These are phyloP conservation scores for Atherinosoma microstoma DNA, from an alignment of 2,797 vertebrate species.

Conservation along the genomic window DNA sequence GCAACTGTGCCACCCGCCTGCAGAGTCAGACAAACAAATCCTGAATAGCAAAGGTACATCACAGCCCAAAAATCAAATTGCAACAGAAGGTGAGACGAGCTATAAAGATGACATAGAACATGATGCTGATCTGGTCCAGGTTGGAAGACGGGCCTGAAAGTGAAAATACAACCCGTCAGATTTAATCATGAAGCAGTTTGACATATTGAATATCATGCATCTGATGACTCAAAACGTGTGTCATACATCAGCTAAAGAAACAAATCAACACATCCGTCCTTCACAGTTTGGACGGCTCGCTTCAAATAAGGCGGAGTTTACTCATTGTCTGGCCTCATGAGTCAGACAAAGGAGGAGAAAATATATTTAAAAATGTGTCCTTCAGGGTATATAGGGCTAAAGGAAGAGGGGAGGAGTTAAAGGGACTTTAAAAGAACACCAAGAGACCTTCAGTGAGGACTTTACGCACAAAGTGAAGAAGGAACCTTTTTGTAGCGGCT, in stretches of 20 bases:
- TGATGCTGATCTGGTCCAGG: neutral
- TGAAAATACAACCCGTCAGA: conserved; percentile 8
- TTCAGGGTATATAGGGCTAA: conserved; percentile 15
- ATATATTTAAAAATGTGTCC: neutral
- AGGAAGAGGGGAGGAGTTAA: conserved; percentile 49
- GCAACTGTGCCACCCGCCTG: conserved; percentile 1
- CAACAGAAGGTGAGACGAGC: conserved; percentile 26
- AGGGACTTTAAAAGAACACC: conserved; percentile 56
- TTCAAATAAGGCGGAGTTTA: conserved; percentile 23
- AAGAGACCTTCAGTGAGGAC: conserved; percentile 17
- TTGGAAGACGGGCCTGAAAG: conserved; percentile 9
- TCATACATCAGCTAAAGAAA: conserved; percentile 5
- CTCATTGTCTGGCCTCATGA: conserved; percentile 35
- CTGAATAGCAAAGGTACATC: conserved; percentile 24
- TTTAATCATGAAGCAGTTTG: conserved; percentile 15
- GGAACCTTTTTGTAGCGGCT: neutral
- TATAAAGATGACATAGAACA: conserved; percentile 27
- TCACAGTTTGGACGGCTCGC: conserved; percentile 22
- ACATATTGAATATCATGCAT: conserved; percentile 4
- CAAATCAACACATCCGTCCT: conserved; percentile 18
- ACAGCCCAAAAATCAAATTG: conserved; percentile 27
- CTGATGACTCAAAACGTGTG: conserved; percentile 14
- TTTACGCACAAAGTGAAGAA: conserved; percentile 2
- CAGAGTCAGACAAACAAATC: conserved; percentile 37
- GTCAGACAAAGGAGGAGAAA: conserved; percentile 10